Base-by-base conservation (phyloP, 2,888 invertebrate genomes). In the Elysia crispata region DNA sequence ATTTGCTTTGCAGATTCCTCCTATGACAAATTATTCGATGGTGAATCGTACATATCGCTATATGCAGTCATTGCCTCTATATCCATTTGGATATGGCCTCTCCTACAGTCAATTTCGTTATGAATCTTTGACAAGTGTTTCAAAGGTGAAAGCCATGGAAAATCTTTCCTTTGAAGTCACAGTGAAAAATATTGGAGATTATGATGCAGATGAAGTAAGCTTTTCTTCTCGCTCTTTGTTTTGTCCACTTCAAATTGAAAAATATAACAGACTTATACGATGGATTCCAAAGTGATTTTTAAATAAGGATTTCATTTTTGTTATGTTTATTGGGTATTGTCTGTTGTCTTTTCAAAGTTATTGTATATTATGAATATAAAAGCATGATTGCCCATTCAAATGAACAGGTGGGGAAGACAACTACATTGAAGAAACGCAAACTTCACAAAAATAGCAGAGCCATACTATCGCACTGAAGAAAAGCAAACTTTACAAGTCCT, bases 1-100 rank as follows among this genome's bases (percentile, higher is more conserved):
- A 13, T 50, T 77, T 75, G 31, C 57, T 28, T 77, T 79, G 13
- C 83, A 87, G 87, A 82, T 87, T 41, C 85, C 85, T 1, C 78
- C 83, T 18, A 86, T 87, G 83, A 83, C 83, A 8, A 80, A 86
- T 28, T 87, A 87, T 70, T 79, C 83, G 1, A 90, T 91, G 90
- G 83, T 79, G 41, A 86, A 85, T 20, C 82, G 85, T 33, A 90
- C 90, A 8, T 91, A 91, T 82, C 83, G 90, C 18, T 91, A 90
- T 69, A 87, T 88, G 41, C 41, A 41, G 41, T 41, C 41, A 41
- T 41, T 41, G 41, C 41, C 41, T 41, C 41, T 41, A 41, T 41
- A 41, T 41, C 41, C 41, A 41, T 41, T 41, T 41, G 41, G 41
- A 41, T 73, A 85, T 79, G 86, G 86, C 5, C 79, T 86, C 11